These are phyloP conservation scores for Colletes collaris DNA, from an alignment of 2,888 invertebrate species.

Conservation along the genomic window DNA sequence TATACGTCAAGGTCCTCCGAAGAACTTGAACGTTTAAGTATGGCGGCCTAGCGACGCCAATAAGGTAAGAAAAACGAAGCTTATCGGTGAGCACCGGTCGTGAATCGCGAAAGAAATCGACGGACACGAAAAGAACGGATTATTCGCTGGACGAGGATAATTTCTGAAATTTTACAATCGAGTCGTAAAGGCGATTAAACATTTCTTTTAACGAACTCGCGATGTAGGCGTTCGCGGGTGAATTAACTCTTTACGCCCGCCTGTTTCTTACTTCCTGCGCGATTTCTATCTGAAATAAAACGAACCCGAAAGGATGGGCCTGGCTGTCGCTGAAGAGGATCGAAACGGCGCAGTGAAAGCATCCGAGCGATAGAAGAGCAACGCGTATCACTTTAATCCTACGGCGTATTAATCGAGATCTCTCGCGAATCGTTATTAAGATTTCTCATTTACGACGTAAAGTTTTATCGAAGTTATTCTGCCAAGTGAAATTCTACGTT, in stretches of 20 bases:
- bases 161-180: too few species aligned
- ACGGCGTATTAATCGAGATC: slow-evolving; percentile 42
- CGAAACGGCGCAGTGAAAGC: slow-evolving; percentile 64
- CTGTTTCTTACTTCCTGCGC: slow-evolving; percentile 72
- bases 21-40: not conserved
- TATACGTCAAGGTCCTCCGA: slow-evolving; percentile 23
- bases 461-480: slow-evolving; percentile 4
- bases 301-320: slow-evolving; percentile 49
- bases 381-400: slow-evolving; percentile 43
- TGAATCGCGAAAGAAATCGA: too few species aligned
- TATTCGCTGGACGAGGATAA: too few species aligned
- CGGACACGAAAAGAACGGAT: too few species aligned
- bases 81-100: not conserved
- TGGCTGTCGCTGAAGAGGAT: slow-evolving; percentile 37
- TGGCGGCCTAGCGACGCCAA: not conserved
- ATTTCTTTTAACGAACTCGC: too few species aligned
- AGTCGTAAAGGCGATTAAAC: too few species aligned
- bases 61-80: not conserved
- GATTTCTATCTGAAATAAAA: slow-evolving; percentile 69
- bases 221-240: not conserved
- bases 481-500: not conserved
- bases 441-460: not conserved
- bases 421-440: slow-evolving; percentile 25
- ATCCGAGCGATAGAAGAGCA: slow-evolving; percentile 61
- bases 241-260: slow-evolving; percentile 59